A percentile compares a stretch with the other conserved stretches of the same genome.
phyloP scores from a whole-genome alignment of 1,140 invertebrate species.

The Mylabris phalerata region DNA sequence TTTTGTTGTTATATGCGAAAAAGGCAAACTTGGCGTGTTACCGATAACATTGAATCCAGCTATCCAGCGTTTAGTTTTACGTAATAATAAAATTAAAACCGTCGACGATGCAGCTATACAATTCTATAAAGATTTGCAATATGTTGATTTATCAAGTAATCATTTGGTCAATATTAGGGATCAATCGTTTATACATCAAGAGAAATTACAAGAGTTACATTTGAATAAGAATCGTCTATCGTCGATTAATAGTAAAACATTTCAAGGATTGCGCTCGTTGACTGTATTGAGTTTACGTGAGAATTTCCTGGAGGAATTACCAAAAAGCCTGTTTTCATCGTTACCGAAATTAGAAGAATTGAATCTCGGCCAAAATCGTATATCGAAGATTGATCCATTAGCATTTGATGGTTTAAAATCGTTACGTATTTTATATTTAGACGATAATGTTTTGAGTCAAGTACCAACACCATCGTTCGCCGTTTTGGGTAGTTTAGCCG shows the following conservation, averaged over 20 bases:
- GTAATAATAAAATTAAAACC: conserved; percentile 79
- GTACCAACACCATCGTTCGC: conserved; percentile 68
- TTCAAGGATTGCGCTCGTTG: conserved; percentile 67
- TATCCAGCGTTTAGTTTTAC: conserved; percentile 73
- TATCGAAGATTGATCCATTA: conserved; percentile 67
- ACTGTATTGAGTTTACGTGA: conserved; percentile 73
- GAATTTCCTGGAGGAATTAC: conserved; percentile 75
- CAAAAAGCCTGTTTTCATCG: conserved; percentile 65
- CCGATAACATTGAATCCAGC: conserved; percentile 87
- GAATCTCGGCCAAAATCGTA: conserved; percentile 80
- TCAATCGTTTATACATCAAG: conserved; percentile 70
- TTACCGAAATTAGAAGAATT: conserved; percentile 73
- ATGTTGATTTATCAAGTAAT: conserved; percentile 78
- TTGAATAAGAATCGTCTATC: conserved; percentile 81
- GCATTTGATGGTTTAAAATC: conserved; percentile 71
- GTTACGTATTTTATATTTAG: conserved; percentile 71
- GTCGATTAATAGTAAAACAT: conserved; percentile 67
- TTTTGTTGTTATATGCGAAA: conserved; percentile 77
- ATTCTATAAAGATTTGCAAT: conserved; percentile 77
- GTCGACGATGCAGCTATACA: conserved; percentile 74
- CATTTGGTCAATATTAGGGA: conserved; percentile 71
- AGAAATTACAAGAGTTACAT: conserved; percentile 72
- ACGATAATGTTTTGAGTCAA: conserved; percentile 73
- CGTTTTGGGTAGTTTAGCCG: conserved; percentile 65
- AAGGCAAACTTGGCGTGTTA: conserved; percentile 77